Base-by-base conservation (phyloP, 2,888 invertebrate species). In the Chorisops tibialis region DNA sequence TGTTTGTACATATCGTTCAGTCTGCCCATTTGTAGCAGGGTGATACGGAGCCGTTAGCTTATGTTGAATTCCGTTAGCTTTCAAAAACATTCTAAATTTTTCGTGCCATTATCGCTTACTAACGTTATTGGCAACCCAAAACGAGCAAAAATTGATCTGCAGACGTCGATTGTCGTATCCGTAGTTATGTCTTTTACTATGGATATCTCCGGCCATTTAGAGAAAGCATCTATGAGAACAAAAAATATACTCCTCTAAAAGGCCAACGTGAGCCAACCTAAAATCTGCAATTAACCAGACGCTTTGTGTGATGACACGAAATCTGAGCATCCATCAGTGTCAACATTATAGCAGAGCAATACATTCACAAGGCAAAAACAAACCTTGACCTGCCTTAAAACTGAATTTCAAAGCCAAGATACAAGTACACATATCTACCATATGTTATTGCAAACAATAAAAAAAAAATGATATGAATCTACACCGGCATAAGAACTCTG, bases 191-290 rank as follows among this genome's bases (percentile, higher is more conserved):
- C 54, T 6, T 18, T 35, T 21, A 67, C 22, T 30, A 61, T 61
- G 24, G 56, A 43, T n/a, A 69, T 58, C 59, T 68, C 66, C 12
- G 66, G 62, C 60, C 67, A 67, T 18, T 63, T 66, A 39, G 67
- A 67, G 51, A 68, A 68, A 38, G 69, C 67, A 16, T 66, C 62
- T 0, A 68, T 47, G 35, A 68, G 38, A 63, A 47, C 1, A 59
- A 54, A 35, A 51, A 62, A 58, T 38, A 51, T 45, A 43, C n/a
- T 11, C 39, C 38, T 1, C n/a, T 2, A 16, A 52, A 30, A 30
- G 49, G 59, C 6, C 62, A 62, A n/a, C n/a, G n/a, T n/a, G n/a
- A n/a, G n/a, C n/a, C n/a, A n/a, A n/a, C n/a, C n/a, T n/a, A n/a
- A n/a, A n/a, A n/a, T n/a, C n/a, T n/a, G n/a, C n/a, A n/a, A n/a